Base-by-base conservation (phyloP, 2,797 vertebrate species). In the Alca torda region DNA sequence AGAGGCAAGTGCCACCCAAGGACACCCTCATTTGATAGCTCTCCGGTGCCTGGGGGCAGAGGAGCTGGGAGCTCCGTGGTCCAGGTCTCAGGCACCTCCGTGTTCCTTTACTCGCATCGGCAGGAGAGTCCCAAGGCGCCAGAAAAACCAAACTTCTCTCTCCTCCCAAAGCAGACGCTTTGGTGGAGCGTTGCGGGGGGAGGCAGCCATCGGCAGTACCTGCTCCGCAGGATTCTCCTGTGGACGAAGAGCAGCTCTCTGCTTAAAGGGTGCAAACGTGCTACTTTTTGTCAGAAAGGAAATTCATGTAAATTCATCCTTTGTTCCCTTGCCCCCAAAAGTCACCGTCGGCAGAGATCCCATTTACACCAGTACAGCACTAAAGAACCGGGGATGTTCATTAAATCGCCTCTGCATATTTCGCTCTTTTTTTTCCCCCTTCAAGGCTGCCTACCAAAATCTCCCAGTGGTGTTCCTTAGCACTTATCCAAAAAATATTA, bases 381-480 rank as follows among this genome's bases (percentile, higher is more conserved):
- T 59, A 53, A 63, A 76, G 94, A 93, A n/a, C 90, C 30, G 16
- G 21, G 57, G 90, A 86, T 61, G 89, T 57, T 95, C 89, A 94
- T 74, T 70, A 96, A 80, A 85, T 89, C 43, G 84, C 92, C 94
- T 90, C 95, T 91, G 95, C 95, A 53, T 83, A 92, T 94, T 95
- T 86, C 51, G 1, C 81, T 79, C 51, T n/a, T 46, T 56, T 26
- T 23, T 63, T 26, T 14, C 69, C 59, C 77, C 63, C 59, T 48
- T 56, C 39, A 2, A 90, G 90, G 73, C 97, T 70, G 68, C 96
- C 95, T 92, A 96, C 96, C 56, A 45, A 94, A 89, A 93, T 80
- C 91, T 93, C 97, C 96, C 94, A 64, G 87, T 53, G 93, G 92
- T 33, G 61, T 96, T 96, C 94, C 89, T 91, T 77, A 96, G 96